Percentiles rank a stretch among this genome's conserved stretches.
Conservation (phyloP, 2,888 invertebrate genomes). For the Drosophila eohydei region DNA sequence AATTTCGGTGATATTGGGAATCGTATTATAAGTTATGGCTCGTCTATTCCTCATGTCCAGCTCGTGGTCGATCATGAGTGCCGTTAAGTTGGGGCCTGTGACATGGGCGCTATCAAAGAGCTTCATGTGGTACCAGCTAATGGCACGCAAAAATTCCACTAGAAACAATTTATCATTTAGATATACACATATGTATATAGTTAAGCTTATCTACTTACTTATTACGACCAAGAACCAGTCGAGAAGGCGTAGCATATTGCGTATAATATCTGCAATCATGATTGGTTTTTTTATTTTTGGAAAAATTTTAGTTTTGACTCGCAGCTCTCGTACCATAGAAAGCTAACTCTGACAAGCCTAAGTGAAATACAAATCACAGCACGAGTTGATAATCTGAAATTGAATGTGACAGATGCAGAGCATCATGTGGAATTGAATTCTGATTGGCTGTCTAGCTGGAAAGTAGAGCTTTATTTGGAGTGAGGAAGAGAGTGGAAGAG, state of each 20-base stretch:
- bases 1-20: background rate
- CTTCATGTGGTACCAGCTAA: background rate
- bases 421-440: no score
- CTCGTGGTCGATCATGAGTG: no score
- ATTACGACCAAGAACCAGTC: background rate
- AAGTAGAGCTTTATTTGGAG: no score
- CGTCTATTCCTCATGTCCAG: background rate
- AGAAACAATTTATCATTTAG: background rate
- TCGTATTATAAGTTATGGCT: accelerated
- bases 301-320: no score
- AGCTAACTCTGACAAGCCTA: no score
- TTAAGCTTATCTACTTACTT: background rate
- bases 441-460: no score
- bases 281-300: background rate
- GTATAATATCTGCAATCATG: slow-evolving; percentile 31
- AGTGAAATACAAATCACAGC: no score
- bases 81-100: background rate
- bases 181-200: background rate
- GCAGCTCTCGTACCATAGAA: no score
- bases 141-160: slow-evolving; percentile 3
- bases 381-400: no score
- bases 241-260: background rate
- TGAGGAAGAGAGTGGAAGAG: no score
- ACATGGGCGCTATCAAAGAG: background rate
- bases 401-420: no score